Base-by-base conservation (phyloP, 2,888 invertebrate species). In the Melieria crassipennis region DNA sequence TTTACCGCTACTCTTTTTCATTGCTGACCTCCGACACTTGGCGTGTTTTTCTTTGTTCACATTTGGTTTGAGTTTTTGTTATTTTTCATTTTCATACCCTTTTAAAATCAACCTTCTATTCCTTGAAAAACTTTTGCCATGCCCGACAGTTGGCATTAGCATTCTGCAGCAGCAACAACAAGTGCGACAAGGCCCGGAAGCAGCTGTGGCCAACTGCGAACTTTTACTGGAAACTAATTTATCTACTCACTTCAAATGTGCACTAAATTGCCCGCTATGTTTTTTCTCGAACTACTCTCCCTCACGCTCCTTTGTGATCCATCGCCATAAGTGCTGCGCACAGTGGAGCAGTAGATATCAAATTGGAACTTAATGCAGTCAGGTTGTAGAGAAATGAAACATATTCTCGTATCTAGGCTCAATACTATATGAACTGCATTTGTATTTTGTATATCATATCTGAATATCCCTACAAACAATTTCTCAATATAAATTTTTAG, bases 171-270 rank as follows among this genome's bases (percentile, higher is more conserved):
- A 30, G 30, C 30, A 30, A 30, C 30, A 30, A 30, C 30, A 30
- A 30, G 30, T 30, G 30, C 30, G 30, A 30, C 30, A 30, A 10
- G 10, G 5, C 58, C 10, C 5, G 52, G 42, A 1, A 55, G 61
- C 72, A 72, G 50, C 72, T 69, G 69, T 60, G 62, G 46, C 60
- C 48, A 65, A 50, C 69, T 30, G 50, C 56, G 62, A 65, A 72
- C 65, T 72, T 69, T 69, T 61, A 48, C 48, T 46, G 16, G 65
- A 69, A 69, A 72, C 63, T 69, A 69, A 69, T 72, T 69, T 72
- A 69, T 72, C 65, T 65, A 56, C 65, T 47, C 61, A 52, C 65
- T 72, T 69, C 69, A 69, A 72, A 72, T 72, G 72, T 57, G 52
- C 65, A 61, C 62, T 72, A 57, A 69, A 43, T 55, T 65, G 13